phyloP scores from a whole-genome alignment of 2,888 invertebrate genomes.

The Fragum sueziense region DNA sequence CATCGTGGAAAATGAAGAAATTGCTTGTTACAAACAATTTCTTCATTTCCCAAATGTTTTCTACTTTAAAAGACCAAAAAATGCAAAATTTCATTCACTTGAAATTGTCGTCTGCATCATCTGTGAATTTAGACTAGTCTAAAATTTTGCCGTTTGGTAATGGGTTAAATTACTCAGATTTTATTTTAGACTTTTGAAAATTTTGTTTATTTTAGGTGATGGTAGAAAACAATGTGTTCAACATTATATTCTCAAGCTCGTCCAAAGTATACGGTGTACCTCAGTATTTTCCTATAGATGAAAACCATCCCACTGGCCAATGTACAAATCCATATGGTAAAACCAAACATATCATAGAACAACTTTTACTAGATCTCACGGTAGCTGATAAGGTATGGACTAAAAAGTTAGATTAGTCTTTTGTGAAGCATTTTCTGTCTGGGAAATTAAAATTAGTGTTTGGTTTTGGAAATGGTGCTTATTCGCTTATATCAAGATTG shows the following conservation, averaged over 20 bases:
- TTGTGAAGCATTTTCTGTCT: no score
- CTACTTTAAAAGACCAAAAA: no score
- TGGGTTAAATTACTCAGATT: not conserved
- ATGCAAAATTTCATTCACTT: no score
- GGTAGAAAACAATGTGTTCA: conserved; percentile 90
- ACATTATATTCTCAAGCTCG: conserved; percentile 94
- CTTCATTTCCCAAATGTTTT: not conserved
- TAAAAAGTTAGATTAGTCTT: no score
- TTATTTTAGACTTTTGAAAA: no score
- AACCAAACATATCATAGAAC: conserved; percentile 97
- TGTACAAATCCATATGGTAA: conserved; percentile 98
- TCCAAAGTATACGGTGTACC: conserved; percentile 98
- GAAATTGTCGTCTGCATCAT: no score
- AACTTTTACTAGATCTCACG: conserved; percentile 95
- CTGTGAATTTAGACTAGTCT: no score
- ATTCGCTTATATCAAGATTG: no score
- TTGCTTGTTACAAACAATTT: not conserved
- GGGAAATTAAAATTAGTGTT: no score
- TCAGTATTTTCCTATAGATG: conserved; percentile 93
- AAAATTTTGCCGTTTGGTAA: no score
- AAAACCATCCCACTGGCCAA: conserved; percentile 91
- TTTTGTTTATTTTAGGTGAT: conserved; percentile 90
- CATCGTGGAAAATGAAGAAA: no score
- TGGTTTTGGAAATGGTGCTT: no score
- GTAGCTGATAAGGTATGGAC: conserved; percentile 89